phyloP scores from a whole-genome alignment of 2,888 invertebrate genomes.

The Lordiphosa andalusiaca region DNA sequence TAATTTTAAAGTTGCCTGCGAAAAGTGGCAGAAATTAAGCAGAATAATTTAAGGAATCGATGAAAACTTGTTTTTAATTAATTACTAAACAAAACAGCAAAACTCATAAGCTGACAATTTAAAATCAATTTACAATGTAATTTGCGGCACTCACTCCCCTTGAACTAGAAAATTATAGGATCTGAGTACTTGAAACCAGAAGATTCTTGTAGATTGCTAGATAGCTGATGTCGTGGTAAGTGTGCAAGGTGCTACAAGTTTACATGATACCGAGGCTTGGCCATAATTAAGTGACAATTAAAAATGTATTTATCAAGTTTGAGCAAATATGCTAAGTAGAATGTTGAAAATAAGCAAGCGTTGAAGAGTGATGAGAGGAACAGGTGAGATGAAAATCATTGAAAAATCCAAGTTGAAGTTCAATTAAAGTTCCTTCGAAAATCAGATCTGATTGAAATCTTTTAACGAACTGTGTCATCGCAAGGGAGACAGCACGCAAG shows the following conservation, averaged over 20 bases:
- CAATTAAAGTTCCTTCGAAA: no score
- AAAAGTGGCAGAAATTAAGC: slow-evolving; percentile 14
- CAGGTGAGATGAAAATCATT: not conserved
- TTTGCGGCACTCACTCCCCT: slow-evolving; percentile 31
- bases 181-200: slow-evolving; percentile 4
- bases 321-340: not conserved
- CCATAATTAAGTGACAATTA: slow-evolving; percentile 58
- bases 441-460: no score
- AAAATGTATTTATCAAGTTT: slow-evolving; percentile 57
- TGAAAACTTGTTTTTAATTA: slow-evolving; percentile 14
- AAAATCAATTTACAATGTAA: slow-evolving; percentile 68
- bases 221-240: slow-evolving; percentile 35
- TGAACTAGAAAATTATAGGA: not conserved
- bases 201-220: slow-evolving; percentile 26
- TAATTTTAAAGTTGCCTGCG: slow-evolving; percentile 12
- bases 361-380: not conserved
- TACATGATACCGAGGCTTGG: slow-evolving; percentile 40
- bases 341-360: not conserved
- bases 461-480: no score
- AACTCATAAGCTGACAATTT: slow-evolving; percentile 52
- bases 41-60: not conserved
- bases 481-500: no score
- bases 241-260: slow-evolving; percentile 56
- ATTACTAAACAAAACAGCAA: slow-evolving; percentile 29
- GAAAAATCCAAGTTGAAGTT: no score